A percentile compares a stretch with the other conserved stretches of the same genome.
phyloP scores from a whole-genome alignment of 2,888 invertebrate species.

The Cephus rjabovi region DNA sequence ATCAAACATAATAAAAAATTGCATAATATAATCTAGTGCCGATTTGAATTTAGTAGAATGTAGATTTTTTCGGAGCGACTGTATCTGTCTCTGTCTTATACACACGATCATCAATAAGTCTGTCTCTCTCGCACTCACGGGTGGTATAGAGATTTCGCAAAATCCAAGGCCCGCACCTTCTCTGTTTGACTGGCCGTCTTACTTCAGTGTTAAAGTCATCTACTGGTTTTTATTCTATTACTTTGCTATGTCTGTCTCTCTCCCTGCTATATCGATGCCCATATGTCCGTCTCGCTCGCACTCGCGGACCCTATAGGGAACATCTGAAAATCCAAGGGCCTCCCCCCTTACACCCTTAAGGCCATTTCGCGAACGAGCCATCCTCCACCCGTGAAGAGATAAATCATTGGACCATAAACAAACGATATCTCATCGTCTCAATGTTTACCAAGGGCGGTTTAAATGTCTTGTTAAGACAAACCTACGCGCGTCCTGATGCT shows the following conservation, averaged over 20 bases:
- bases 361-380: slow-evolving; percentile 38
- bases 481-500: slow-evolving; percentile 53
- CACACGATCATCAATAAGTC: background rate
- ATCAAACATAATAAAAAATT: background rate
- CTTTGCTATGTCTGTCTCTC: background rate
- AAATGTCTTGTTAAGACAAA: slow-evolving; percentile 67
- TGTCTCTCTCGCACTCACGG: background rate
- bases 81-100: background rate
- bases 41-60: background rate
- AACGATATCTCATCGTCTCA: slow-evolving; percentile 64
- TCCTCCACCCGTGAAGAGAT: slow-evolving; percentile 53
- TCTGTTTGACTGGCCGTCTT: background rate
- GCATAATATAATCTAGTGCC: background rate
- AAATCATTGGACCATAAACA: slow-evolving; percentile 65
- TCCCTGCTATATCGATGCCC: background rate
- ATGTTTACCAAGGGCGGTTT: slow-evolving; percentile 67
- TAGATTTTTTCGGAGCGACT: background rate
- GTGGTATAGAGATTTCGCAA: background rate
- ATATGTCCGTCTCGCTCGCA: background rate
- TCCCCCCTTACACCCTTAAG: background rate
- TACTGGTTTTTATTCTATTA: background rate
- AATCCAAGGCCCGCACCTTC: background rate
- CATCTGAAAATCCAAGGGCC: background rate
- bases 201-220: background rate
- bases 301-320: background rate